Evolutionary conservation across 2,113 vertebrate species (phyloP).

Genomic region (Eurystomus gularis): DNA sequence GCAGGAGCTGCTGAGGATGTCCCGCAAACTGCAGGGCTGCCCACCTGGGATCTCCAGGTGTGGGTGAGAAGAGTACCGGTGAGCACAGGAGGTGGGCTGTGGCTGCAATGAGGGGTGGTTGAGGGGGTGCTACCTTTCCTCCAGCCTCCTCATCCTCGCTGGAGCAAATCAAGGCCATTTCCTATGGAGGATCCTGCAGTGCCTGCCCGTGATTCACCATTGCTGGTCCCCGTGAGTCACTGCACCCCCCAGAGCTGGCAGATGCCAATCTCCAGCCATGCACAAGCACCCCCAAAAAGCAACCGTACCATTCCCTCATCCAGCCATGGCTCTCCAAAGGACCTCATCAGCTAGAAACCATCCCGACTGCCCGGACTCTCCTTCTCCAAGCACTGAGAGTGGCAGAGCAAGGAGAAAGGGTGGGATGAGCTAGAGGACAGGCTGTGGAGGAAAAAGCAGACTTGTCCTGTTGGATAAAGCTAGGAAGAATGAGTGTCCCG

Average conservation of each 20-base stretch:
- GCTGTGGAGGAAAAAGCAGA: background rate
- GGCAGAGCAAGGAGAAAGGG: background rate
- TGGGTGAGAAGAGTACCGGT: background rate
- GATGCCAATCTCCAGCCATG: rapidly evolving
- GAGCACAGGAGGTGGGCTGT: rapidly evolving
- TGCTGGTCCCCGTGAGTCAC: background rate
- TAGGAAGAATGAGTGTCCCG: background rate
- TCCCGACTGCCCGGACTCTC: background rate
- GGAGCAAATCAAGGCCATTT: background rate
- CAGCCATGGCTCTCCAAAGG: rapidly evolving
- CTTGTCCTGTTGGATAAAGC: background rate
- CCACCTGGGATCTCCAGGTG: background rate
- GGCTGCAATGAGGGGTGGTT: background rate
- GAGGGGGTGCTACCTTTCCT: background rate
- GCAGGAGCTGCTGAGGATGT: background rate
- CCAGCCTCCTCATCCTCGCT: background rate
- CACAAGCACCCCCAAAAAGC: background rate
- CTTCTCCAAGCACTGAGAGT: background rate
- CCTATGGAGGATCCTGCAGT: background rate
- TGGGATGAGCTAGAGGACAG: background rate
- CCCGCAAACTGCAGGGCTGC: background rate
- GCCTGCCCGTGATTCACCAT: background rate
- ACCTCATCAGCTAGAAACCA: background rate
- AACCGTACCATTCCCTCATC: rapidly evolving
- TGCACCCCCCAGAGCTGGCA: rapidly evolving